Base-by-base conservation (phyloP, 2,113 vertebrate species). In the Anolis sagrei region DNA sequence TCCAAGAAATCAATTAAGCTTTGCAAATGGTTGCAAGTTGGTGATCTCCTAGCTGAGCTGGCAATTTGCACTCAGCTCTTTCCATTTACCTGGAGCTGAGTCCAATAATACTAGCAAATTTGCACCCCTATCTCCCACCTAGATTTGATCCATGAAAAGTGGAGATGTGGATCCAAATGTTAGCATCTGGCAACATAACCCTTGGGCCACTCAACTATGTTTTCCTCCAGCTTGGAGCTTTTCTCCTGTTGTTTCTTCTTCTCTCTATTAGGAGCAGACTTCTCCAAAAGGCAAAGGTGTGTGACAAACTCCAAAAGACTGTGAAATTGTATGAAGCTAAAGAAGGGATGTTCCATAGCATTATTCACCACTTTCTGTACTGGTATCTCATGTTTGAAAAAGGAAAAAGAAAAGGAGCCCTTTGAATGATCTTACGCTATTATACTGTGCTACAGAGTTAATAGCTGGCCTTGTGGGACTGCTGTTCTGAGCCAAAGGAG, bases 381-480 rank as follows among this genome's bases (percentile, higher is more conserved):
- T 84, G 83, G 81, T 54, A 61, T 89, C 83, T 85, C 51, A 84
- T 85, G 66, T 34, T 32, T 44, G 64, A 14, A 44, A 48, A 74
- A 19, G 9, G 7, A n/a, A 81, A 39, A 66, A 29, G 36, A 29
- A 58, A 48, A n/a, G 27, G 9, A 49, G n/a, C 61, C 34, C 66
- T n/a, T n/a, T 29, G 34, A 69, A 34, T 80, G 82, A 86, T 82
- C 87, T 87, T 86, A 74, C 32, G 54, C 78, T 76, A 84, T 80
- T 84, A 88, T 76, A 84, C 82, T 0, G 0, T 81, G 64, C 86
- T 87, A 74, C 4, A 32, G 75, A 81, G 27, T 70, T 51, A 72
- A 39, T 86, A 70, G 48, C 2, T 1, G 5, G 61, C 23, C 85
- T 86, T 58, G 54, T 87, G 89, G 82, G 81, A 80, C 0, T 18